A percentile compares a stretch with the other conserved stretches of the same genome.
Evolutionary conservation across 2,113 vertebrate genomes (phyloP).

Genomic region (Calonectris borealis): DNA sequence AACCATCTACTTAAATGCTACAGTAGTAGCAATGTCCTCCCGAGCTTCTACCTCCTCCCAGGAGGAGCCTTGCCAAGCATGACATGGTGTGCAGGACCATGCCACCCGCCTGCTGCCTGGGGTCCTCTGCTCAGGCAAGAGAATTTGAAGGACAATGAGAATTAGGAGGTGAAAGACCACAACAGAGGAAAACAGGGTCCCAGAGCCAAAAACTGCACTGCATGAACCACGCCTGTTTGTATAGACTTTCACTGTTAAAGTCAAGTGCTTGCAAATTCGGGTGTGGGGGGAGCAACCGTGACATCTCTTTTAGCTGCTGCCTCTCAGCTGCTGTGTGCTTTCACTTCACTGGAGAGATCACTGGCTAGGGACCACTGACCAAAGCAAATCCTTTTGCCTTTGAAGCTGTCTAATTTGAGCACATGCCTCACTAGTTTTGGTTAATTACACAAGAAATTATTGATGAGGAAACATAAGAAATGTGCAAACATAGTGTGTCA

Average conservation of each 20-base stretch:
- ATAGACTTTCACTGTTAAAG: neutral
- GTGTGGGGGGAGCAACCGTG: neutral
- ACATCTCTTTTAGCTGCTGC: neutral
- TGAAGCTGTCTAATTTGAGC: neutral
- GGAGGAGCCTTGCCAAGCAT: neutral
- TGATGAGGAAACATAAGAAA: neutral
- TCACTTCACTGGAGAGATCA: neutral
- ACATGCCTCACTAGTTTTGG: neutral
- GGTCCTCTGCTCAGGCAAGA: neutral
- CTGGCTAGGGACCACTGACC: neutral
- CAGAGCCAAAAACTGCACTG: neutral
- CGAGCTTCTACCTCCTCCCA: rapidly evolving
- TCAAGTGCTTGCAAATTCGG: neutral
- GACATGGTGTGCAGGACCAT: neutral
- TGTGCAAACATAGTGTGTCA: neutral
- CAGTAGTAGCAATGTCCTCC: neutral
- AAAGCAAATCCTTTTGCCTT: neutral
- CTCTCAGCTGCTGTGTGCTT: neutral
- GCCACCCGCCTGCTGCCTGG: neutral
- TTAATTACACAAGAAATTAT: neutral
- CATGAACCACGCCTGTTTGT: neutral
- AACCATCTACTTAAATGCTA: neutral
- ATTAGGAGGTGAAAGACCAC: neutral
- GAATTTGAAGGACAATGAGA: neutral
- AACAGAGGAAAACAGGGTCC: neutral